These are phyloP conservation scores for Abramis brama DNA, from an alignment of 2,113 vertebrate genomes.

Conservation along the genomic window DNA sequence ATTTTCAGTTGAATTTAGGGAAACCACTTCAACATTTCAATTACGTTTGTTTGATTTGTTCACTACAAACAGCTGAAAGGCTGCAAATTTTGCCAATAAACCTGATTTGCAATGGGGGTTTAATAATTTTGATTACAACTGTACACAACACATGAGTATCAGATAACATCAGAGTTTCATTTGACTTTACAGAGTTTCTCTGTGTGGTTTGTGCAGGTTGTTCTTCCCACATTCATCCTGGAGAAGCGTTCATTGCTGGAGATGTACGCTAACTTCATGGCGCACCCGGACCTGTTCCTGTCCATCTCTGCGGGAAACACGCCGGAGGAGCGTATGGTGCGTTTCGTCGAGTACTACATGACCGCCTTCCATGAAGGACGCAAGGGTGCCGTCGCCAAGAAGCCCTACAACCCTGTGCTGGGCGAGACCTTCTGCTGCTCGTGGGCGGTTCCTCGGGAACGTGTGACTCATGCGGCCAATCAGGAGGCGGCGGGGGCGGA, in stretches of 20 bases:
- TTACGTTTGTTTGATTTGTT: too few species aligned
- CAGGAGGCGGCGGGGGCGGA: conserved; percentile 63
- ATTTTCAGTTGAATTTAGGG: too few species aligned
- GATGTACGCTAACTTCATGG: conserved; percentile 99
- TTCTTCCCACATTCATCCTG: conserved; percentile 94
- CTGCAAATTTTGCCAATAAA: too few species aligned
- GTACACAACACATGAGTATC: too few species aligned
- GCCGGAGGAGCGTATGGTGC: conserved; percentile 88
- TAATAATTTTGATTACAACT: too few species aligned
- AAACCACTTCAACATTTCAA: too few species aligned
- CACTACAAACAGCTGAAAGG: too few species aligned
- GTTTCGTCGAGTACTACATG: conserved; percentile 95
- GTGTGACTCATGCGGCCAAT: conserved; percentile 72
- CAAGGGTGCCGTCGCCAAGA: conserved; percentile 93
- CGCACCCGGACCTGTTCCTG: conserved; percentile 94
- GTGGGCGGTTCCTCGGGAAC: conserved; percentile 90
- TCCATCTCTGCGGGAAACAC: conserved; percentile 84
- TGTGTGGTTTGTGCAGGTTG: conserved; percentile 81
- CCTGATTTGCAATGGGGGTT: too few species aligned
- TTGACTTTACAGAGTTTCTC: background rate
- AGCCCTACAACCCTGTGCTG: conserved; percentile 94
- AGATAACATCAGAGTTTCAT: background rate
- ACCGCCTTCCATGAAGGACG: conserved; percentile 97
- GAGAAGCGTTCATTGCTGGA: conserved; percentile 96
- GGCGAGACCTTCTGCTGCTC: conserved; percentile 96